A percentile compares a stretch with the other conserved stretches of the same genome.
Evolutionary conservation across 2,888 invertebrate genomes (phyloP).

Genomic region (Salticus scenicus): DNA sequence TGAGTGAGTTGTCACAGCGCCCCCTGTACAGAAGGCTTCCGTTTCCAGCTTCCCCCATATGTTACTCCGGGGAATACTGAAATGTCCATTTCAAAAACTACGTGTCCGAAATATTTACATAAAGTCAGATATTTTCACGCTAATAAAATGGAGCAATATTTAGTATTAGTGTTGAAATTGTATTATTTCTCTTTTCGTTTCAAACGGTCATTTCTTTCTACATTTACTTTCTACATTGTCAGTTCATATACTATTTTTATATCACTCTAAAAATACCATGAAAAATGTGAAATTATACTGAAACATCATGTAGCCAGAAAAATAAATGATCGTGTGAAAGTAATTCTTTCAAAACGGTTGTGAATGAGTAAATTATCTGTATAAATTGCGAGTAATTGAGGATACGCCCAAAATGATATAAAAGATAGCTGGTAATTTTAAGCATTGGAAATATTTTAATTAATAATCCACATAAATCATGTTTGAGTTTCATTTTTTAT

Average conservation of each 20-base stretch:
- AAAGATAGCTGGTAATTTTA: no score
- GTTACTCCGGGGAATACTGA: background rate
- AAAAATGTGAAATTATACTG: background rate
- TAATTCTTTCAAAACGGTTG: background rate
- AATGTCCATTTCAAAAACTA: background rate
- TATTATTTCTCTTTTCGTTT: no score
- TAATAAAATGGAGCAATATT: no score
- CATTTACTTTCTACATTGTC: no score
- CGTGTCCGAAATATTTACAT: constrained; percentile 1
- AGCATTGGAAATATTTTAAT: no score
- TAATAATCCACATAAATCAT: no score
- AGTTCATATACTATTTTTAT: no score
- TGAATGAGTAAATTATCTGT: background rate
- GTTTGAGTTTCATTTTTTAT: no score
- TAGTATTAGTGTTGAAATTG: no score
- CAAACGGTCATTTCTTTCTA: no score
- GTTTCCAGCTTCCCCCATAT: background rate
- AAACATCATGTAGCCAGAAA: background rate
- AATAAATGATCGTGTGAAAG: background rate
- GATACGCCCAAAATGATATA: no score
- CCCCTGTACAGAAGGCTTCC: constrained; percentile 30
- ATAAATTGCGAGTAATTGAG: no score
- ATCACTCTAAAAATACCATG: background rate
- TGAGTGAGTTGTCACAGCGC: constrained; percentile 61
- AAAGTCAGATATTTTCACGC: background rate